Base-by-base conservation (phyloP, 2,113 vertebrate genomes). In the Riparia riparia region DNA sequence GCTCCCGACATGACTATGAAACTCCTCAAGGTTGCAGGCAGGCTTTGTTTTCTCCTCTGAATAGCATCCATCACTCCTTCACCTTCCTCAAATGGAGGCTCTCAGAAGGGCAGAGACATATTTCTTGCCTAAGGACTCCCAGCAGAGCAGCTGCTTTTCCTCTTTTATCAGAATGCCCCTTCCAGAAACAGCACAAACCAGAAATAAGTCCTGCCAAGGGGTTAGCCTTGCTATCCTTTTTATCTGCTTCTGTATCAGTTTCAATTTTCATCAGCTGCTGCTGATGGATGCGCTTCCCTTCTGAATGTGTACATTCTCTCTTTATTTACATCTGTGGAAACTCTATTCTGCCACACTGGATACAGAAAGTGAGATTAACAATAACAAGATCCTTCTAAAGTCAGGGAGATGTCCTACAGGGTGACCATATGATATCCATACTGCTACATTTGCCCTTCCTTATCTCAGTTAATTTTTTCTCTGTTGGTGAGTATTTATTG, bases 351-450 rank as follows among this genome's bases (percentile, higher is more conserved):
- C 34, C 51, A 71, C n/a, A 21, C 25, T 69, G 41, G 69, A 80
- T 47, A 82, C n/a, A 90, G 64, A 68, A 71, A 86, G 53, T 72
- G 81, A 87, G 73, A 93, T 64, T 87, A 94, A 91, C 83, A 87
- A 31, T 49, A 91, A 93, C 66, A 95, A 39, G 72, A 82, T 85
- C 39, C 53, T 45, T 47, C 22, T 54, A 44, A 60, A 0, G 0
- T 54, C 65, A 82, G 37, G 53, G 50, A 85, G 28, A 53, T 50
- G 25, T 42, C 57, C 61, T 71, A 79, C 49, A 51, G 44, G 16
- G 78, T 89, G 73, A 87, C 58, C 1, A 8, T 65, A 74, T 21
- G 82, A 84, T 53, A 82, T 18, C 61, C 78, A 82, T 1, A 1
- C 45, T 53, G 45, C 78, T 76, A 44, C 63, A 63, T 34, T 47